Evolutionary conservation across 2,888 invertebrate species (phyloP).

Genomic region (Amphipoea oculea): DNA sequence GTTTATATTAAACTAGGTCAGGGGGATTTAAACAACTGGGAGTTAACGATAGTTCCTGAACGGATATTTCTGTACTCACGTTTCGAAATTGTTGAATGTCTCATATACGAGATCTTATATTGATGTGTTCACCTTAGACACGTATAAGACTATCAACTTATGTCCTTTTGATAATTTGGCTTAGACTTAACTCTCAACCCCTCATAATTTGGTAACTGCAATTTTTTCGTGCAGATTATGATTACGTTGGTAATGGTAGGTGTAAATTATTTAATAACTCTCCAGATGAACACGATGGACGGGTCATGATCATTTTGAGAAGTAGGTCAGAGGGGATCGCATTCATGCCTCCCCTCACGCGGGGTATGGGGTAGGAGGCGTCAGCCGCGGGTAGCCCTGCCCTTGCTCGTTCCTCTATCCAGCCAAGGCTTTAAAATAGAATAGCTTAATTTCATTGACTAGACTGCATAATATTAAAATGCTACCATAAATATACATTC

Average conservation of each 20-base stretch:
- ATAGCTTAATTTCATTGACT: constrained; percentile 45
- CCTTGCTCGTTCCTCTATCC: constrained; percentile 69
- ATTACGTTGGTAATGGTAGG: neutral
- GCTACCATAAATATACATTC: neutral
- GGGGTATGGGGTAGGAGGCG: constrained; percentile 59
- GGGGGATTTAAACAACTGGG: constrained; percentile 81
- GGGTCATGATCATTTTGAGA: constrained; percentile 84
- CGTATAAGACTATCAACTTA: neutral
- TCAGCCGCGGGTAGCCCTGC: constrained; percentile 61
- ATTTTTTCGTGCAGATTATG: constrained; percentile 1
- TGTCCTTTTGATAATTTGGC: neutral
- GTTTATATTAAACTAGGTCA: constrained; percentile 85
- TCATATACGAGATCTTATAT: constrained; percentile 17
- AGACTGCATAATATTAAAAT: constrained; percentile 23
- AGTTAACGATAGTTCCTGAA: constrained; percentile 76
- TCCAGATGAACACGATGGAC: constrained; percentile 60
- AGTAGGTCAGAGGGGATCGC: constrained; percentile 83
- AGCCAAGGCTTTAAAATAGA: constrained; percentile 41
- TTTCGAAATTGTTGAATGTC: constrained; percentile 53
- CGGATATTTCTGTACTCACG: constrained; percentile 78
- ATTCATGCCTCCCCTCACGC: constrained; percentile 70
- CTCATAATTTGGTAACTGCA: neutral
- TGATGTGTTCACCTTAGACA: neutral
- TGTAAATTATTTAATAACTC: constrained; percentile 41
- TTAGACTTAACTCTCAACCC: neutral